Base-by-base conservation (phyloP, 2,113 vertebrate species). In the Sebastes schlegelii region DNA sequence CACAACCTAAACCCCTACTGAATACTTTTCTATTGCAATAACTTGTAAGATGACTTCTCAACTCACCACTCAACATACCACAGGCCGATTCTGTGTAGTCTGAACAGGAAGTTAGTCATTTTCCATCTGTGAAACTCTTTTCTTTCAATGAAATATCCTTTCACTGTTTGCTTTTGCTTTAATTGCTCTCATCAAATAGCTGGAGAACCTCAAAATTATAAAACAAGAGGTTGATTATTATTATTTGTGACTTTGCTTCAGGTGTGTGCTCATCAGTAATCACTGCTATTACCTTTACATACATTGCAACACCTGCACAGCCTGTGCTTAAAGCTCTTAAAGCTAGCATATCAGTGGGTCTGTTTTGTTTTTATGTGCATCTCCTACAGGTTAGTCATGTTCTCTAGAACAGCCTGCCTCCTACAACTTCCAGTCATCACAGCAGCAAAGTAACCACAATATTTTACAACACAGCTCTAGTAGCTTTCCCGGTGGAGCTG, bases 41-140 rank as follows among this genome's bases (percentile, higher is more conserved):
- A 51, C 43, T 13, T 51, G 12, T 12, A 51, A 45, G 3, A 23
- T 8, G 52, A n/a, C 26, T 26, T 26, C 26, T 77, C 2, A 21
- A 34, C 66, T 77, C 52, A 42, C 26, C 26, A 49, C 4, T 65
- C 65, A 21, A 40, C 63, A 77, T 34, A 55, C 55, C 21, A 83
- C 61, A 51, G 16, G 8, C 45, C 72, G 21, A 1, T 16, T 77
- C 21, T 78, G 62, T 77, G 49, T 1, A 19, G 45, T 71, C 58
- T 71, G 51, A 86, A 83, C 74, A 92, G 87, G 84, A 91, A 91
- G 74, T 88, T 11, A 40, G 40, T 77, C 16, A 72, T 58, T 77
- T 58, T 55, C 40, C 67, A 12, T 26, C 57, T 75, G 65, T 43
- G 48, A 48, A 52, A 58, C 19, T 26, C 12, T 26, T 61, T 34